Percentiles rank a stretch among this genome's conserved stretches.
These are phyloP conservation scores for Liopterus haemorrhoidalis DNA, from an alignment of 2,888 invertebrate genomes.

Conservation along the genomic window DNA sequence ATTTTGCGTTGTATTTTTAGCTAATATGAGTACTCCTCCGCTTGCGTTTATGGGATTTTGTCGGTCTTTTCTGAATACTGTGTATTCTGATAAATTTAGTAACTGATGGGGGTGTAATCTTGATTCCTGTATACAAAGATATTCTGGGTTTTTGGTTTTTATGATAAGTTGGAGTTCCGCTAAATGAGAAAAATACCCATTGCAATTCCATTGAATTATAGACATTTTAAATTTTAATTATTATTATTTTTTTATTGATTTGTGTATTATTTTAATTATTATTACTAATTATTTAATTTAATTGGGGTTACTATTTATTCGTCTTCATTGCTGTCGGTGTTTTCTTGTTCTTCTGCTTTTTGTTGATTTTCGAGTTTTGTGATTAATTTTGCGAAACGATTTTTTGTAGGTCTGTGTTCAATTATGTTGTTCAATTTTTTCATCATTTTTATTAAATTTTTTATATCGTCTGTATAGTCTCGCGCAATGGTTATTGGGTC, in stretches of 20 bases:
- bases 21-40: slow-evolving; percentile 8
- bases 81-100: neutral
- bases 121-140: slow-evolving; percentile 6
- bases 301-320: neutral
- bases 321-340: slow-evolving; percentile 3
- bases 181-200: neutral
- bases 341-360: slow-evolving; percentile 1
- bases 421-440: neutral
- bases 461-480: slow-evolving; percentile 5
- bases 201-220: slow-evolving; percentile 7
- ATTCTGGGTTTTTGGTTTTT: neutral
- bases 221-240: neutral
- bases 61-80: slow-evolving; percentile 8
- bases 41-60: neutral
- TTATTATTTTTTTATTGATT: no score
- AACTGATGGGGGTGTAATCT: slow-evolving; percentile 1
- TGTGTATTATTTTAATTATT: no score
- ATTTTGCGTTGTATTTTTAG: neutral
- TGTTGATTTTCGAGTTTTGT: neutral
- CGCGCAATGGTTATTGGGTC: neutral
- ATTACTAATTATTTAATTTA: neutral
- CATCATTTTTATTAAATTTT: slow-evolving; percentile 3
- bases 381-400: neutral
- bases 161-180: slow-evolving; percentile 3
- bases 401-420: slow-evolving; percentile 3